phyloP scores from a whole-genome alignment of 92 coral and sea anemone species.

The Actinernus sp. region DNA sequence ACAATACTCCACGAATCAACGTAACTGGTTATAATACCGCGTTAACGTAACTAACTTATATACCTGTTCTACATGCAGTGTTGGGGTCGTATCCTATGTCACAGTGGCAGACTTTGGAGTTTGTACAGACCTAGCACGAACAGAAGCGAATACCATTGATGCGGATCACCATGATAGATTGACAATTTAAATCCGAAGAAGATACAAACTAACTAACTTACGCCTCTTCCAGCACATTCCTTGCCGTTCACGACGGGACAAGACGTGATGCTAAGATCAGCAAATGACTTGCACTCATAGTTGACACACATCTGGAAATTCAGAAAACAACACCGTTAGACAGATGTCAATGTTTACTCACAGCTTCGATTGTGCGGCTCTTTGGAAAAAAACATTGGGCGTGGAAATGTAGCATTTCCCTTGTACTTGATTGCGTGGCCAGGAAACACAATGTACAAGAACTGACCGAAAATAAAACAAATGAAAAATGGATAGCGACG shows the following conservation, averaged over 20 bases:
- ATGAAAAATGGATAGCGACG: not conserved
- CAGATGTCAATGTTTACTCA: not conserved
- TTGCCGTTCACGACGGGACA: conserved; percentile 58
- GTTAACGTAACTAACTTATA: not conserved
- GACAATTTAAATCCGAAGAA: not conserved
- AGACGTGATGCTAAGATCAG: conserved; percentile 30
- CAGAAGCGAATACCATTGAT: too few species aligned
- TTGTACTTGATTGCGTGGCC: not conserved
- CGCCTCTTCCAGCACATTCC: conserved; percentile 80
- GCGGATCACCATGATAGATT: too few species aligned
- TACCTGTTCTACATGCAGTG: conserved; percentile 29
- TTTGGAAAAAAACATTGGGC: not conserved
- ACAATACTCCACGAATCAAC: too few species aligned
- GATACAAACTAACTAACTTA: conserved; percentile 13
- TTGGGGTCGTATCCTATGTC: conserved; percentile 30
- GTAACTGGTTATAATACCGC: too few species aligned
- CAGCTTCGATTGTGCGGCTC: not conserved
- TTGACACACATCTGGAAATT: conserved; percentile 75
- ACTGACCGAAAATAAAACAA: not conserved
- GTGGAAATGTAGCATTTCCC: not conserved
- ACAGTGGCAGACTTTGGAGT: conserved; percentile 17
- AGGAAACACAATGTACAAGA: not conserved
- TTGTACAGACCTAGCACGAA: conserved; percentile 22
- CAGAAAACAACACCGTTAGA: not conserved
- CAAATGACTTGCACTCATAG: conserved; percentile 61